phyloP scores from a whole-genome alignment of 1,140 invertebrate genomes.

The Heliothis virescens region DNA sequence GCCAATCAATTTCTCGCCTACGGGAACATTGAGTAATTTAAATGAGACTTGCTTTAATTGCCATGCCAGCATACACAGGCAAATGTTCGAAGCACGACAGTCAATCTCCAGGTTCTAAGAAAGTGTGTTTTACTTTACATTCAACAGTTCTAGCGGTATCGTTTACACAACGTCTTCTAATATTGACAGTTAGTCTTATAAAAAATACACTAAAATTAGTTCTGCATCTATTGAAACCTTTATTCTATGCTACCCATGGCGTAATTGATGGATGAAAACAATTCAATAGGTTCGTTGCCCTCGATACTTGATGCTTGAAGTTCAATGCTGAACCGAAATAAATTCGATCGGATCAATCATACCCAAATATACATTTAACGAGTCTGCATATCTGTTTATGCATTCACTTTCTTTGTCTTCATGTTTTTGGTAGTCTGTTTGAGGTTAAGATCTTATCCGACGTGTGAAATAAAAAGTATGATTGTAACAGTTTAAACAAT shows the following conservation, averaged over 20 bases:
- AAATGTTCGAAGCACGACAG: no score
- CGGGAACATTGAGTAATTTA: slow-evolving; percentile 11
- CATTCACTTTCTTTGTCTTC: slow-evolving; percentile 13
- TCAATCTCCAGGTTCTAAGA: no score
- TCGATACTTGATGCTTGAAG: slow-evolving; percentile 27
- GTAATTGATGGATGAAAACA: slow-evolving; percentile 13
- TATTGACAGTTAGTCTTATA: background rate
- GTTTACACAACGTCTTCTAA: background rate
- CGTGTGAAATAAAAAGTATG: background rate
- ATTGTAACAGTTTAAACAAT: background rate
- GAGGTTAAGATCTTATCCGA: background rate
- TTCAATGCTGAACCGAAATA: slow-evolving; percentile 34
- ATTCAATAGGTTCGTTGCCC: slow-evolving; percentile 26
- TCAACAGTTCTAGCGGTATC: no score
- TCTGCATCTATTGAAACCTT: background rate
- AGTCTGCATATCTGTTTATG: background rate
- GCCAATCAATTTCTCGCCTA: slow-evolving; percentile 5
- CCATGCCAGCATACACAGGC: no score
- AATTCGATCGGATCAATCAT: slow-evolving; percentile 23
- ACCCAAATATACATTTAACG: slow-evolving; percentile 10
- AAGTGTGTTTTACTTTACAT: no score
- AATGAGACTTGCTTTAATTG: background rate
- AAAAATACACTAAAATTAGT: background rate
- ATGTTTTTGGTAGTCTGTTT: background rate
- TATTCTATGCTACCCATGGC: background rate